phyloP scores from a whole-genome alignment of 2,888 invertebrate species.

The Drosophila aldrichi region DNA sequence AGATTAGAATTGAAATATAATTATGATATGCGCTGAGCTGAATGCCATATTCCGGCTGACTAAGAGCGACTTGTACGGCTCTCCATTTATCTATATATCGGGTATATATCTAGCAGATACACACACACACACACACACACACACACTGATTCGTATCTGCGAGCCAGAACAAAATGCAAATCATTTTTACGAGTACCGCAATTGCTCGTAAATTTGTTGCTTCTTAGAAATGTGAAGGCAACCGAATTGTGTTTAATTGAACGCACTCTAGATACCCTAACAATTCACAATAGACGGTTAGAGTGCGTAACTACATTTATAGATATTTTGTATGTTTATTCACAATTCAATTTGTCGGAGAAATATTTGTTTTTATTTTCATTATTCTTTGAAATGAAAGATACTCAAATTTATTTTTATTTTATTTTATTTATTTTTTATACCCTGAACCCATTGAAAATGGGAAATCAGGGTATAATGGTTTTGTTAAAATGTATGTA shows the following conservation, averaged over 20 bases:
- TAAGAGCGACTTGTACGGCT: slow-evolving; percentile 22
- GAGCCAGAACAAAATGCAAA: slow-evolving; percentile 31
- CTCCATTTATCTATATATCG: slow-evolving; percentile 8
- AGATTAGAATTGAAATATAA: slow-evolving; percentile 13
- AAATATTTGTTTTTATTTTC: background rate
- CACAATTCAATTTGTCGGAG: background rate
- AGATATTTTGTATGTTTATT: background rate
- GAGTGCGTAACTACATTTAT: too few relatives aligned
- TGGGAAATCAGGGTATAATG: too few relatives aligned
- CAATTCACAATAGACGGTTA: background rate
- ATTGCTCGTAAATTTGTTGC: slow-evolving; percentile 30
- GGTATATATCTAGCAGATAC: slow-evolving; percentile 10
- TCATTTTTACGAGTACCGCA: slow-evolving; percentile 50
- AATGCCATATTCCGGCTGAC: slow-evolving; percentile 31
- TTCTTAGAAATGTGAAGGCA: slow-evolving; percentile 15
- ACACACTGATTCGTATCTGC: slow-evolving; percentile 2
- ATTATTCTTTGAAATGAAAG: background rate
- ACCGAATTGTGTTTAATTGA: background rate
- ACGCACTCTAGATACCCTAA: slow-evolving; percentile 21
- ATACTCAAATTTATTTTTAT: background rate
- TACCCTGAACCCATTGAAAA: too few relatives aligned
- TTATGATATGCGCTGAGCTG: slow-evolving; percentile 11
- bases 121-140: slow-evolving; percentile 19
- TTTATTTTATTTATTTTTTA: too few relatives aligned
- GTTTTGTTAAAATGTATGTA: too few relatives aligned